These are phyloP conservation scores for Pteria penguin DNA, from an alignment of 2,888 invertebrate species.

Conservation along the genomic window DNA sequence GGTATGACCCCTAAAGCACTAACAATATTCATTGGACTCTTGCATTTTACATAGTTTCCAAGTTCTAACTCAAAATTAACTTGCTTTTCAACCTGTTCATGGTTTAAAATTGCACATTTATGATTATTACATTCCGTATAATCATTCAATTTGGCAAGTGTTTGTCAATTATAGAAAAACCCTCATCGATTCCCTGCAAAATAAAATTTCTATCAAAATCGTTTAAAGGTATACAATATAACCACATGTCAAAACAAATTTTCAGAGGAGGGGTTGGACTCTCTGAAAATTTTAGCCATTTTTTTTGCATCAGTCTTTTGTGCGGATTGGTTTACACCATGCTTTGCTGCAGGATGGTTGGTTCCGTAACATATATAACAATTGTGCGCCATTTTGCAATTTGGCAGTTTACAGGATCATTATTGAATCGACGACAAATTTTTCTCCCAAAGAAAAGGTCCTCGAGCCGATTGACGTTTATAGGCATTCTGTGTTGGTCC, in stretches of 20 bases:
- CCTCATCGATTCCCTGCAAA: too few relatives aligned
- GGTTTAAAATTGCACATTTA: too few relatives aligned
- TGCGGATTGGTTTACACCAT: not conserved
- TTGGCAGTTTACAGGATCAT: not conserved
- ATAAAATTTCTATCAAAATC: too few relatives aligned
- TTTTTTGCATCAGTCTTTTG: not conserved
- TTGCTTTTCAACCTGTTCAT: not conserved
- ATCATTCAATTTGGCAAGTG: too few relatives aligned
- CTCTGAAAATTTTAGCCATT: too few relatives aligned
- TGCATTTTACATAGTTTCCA: slow-evolving; percentile 10
- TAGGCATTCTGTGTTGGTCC: too few relatives aligned
- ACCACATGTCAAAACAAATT: not conserved
- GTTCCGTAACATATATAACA: not conserved
- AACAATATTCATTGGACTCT: slow-evolving; percentile 8
- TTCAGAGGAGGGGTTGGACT: not conserved
- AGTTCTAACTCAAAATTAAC: slow-evolving; percentile 2
- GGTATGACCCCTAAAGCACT: slow-evolving; percentile 28
- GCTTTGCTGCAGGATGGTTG: not conserved
- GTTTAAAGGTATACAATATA: not conserved
- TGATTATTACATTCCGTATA: too few relatives aligned
- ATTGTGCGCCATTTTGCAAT: not conserved
- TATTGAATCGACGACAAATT: not conserved
- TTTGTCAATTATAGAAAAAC: too few relatives aligned
- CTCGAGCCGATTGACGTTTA: too few relatives aligned
- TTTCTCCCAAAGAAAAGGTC: not conserved